These are phyloP conservation scores for Pyralis farinalis DNA, from an alignment of 2,888 invertebrate species.

Conservation along the genomic window DNA sequence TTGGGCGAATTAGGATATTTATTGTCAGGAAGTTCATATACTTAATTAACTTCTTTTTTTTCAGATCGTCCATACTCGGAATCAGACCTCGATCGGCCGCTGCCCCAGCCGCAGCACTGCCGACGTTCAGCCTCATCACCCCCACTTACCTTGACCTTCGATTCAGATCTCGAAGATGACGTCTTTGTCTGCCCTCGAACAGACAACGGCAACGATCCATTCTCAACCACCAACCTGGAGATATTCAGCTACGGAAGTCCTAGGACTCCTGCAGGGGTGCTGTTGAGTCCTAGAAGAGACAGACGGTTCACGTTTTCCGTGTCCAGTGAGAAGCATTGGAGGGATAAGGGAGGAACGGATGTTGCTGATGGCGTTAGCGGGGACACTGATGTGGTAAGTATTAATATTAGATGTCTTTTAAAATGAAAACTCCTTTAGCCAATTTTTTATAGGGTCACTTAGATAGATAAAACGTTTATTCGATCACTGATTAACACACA, in stretches of 20 bases:
- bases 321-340: conserved; percentile 71
- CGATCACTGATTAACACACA: too few species aligned
- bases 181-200: conserved; percentile 64
- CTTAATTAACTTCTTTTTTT: conserved; percentile 5
- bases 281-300: conserved; percentile 63
- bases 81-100: conserved; percentile 52
- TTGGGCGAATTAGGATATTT: too few species aligned
- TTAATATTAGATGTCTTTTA: too few species aligned
- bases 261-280: conserved; percentile 64
- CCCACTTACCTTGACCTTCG: conserved; percentile 56
- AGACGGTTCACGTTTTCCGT: conserved; percentile 64
- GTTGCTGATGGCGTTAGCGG: conserved; percentile 53
- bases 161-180: conserved; percentile 69
- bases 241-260: conserved; percentile 64
- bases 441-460: too few species aligned
- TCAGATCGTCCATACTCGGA: conserved; percentile 73
- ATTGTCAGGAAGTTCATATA: too few species aligned
- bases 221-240: conserved; percentile 62
- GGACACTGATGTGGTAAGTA: conserved; percentile 62
- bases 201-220: conserved; percentile 60
- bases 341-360: conserved; percentile 72
- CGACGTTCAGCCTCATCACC: conserved; percentile 65
- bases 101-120: conserved; percentile 33
- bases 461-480: too few species aligned
- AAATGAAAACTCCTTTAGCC: too few species aligned